A percentile compares a stretch with the other conserved stretches of the same genome.
These are phyloP conservation scores for Probosciger aterrimus DNA, from an alignment of 2,113 vertebrate species.

Conservation along the genomic window DNA sequence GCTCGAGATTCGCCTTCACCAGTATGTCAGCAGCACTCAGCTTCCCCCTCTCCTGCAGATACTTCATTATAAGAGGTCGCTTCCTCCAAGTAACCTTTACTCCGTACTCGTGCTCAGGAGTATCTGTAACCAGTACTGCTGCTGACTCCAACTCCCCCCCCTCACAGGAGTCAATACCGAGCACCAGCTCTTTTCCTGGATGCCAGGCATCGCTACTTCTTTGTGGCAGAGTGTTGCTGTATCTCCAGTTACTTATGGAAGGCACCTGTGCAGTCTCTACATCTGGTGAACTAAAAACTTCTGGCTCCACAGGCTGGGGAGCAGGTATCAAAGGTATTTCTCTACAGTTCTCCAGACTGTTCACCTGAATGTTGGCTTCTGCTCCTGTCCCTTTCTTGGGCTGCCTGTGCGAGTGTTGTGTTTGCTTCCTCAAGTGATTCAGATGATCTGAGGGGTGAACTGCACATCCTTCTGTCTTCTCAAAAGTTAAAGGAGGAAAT, in stretches of 20 bases:
- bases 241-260: neutral
- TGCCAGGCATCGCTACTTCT: neutral
- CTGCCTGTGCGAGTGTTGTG: neutral
- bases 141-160: neutral
- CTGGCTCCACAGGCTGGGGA: neutral
- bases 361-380: neutral
- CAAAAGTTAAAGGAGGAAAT: conserved; percentile 79
- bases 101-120: conserved; percentile 87
- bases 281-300: conserved; percentile 28
- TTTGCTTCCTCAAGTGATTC: fast-evolving
- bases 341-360: neutral
- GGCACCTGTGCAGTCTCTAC: conserved; percentile 62
- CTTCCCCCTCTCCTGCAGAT: conserved; percentile 74
- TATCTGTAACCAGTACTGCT: conserved; percentile 81
- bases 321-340: neutral
- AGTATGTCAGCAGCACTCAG: conserved; percentile 70
- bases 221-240: neutral
- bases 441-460: fast-evolving
- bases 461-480: neutral
- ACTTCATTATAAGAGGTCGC: conserved; percentile 72
- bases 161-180: neutral
- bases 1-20: conserved; percentile 17
- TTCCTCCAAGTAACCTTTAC: conserved; percentile 87
- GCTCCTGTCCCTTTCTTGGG: neutral
- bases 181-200: neutral